Conservation (phyloP, 2,888 invertebrate genomes). For the Mythimna impura region DNA sequence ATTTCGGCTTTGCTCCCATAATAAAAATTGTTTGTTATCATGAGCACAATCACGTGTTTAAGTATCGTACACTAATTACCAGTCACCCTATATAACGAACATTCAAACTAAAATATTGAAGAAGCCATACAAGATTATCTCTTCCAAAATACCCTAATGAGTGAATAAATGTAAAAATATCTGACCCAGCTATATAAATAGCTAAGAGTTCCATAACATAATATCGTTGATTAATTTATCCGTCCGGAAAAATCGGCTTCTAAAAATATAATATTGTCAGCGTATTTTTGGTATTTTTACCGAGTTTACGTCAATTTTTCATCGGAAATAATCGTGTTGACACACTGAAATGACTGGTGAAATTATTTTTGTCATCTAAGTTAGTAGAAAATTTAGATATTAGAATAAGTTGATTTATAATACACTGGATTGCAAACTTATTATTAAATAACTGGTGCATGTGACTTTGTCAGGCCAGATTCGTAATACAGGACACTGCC, state of each 20-base stretch:
- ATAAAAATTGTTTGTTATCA: no score
- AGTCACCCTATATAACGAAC: no score
- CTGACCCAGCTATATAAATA: conserved; percentile 6
- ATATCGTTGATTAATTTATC: conserved; percentile 27
- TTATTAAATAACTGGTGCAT: no score
- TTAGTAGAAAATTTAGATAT: no score
- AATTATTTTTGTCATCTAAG: not conserved
- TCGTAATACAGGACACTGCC: no score
- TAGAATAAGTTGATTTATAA: no score
- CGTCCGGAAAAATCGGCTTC: not conserved
- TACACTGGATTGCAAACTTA: no score
- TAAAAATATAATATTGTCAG: conserved; percentile 15
- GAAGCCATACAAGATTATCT: not conserved
- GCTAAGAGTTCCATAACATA: not conserved
- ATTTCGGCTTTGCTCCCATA: no score
- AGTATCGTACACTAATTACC: no score
- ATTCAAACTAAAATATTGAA: not conserved
- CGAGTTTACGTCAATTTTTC: conserved; percentile 33
- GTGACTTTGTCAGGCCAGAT: no score
- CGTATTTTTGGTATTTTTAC: conserved; percentile 15
- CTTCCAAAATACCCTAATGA: not conserved
- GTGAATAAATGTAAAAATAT: conserved; percentile 6
- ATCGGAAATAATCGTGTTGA: conserved; percentile 18
- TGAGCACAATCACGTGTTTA: no score
- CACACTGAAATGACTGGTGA: not conserved